A percentile compares a stretch with the other conserved stretches of the same genome.
These are phyloP conservation scores for Syngnathus rostellatus DNA, from an alignment of 2,797 vertebrate genomes.

Conservation along the genomic window DNA sequence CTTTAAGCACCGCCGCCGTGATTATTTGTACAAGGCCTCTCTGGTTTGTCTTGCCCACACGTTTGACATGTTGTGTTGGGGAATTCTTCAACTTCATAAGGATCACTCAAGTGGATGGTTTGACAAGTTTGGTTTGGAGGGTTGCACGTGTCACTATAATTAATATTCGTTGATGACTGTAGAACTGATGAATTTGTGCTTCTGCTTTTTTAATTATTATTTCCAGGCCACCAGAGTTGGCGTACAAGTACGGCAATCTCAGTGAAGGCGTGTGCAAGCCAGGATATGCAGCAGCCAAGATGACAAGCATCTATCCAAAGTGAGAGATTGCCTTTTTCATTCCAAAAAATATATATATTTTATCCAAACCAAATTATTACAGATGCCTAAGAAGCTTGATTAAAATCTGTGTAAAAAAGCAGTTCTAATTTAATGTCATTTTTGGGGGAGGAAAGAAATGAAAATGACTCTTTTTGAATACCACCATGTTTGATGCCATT, in stretches of 20 bases:
- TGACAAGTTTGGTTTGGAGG: constrained; percentile 37
- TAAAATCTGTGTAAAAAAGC: constrained; percentile 15
- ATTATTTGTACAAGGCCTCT: constrained; percentile 57
- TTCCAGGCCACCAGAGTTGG: constrained; percentile 67
- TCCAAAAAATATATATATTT: background rate
- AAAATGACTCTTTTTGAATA: constrained; percentile 25
- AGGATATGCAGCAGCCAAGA: constrained; percentile 84
- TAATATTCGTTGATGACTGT: constrained; percentile 27
- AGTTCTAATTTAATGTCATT: constrained; percentile 23
- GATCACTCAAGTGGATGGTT: constrained; percentile 34
- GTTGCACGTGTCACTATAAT: constrained; percentile 27
- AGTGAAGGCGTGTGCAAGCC: constrained; percentile 84
- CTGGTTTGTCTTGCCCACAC: constrained; percentile 50
- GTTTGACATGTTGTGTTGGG: constrained; percentile 29
- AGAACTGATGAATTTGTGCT: constrained; percentile 24
- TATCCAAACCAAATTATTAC: background rate
- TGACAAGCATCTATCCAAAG: constrained; percentile 89
- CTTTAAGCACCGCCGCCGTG: constrained; percentile 35
- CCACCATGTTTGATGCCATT: constrained; percentile 51
- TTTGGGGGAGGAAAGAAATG: constrained; percentile 12
- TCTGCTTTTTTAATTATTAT: constrained; percentile 22
- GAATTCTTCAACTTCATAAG: constrained; percentile 29
- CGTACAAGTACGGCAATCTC: constrained; percentile 85
- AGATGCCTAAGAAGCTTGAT: background rate
- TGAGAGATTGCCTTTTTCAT: constrained; percentile 50